These are phyloP conservation scores for Ceratina australensis DNA, from an alignment of 1,140 invertebrate species.

Conservation along the genomic window DNA sequence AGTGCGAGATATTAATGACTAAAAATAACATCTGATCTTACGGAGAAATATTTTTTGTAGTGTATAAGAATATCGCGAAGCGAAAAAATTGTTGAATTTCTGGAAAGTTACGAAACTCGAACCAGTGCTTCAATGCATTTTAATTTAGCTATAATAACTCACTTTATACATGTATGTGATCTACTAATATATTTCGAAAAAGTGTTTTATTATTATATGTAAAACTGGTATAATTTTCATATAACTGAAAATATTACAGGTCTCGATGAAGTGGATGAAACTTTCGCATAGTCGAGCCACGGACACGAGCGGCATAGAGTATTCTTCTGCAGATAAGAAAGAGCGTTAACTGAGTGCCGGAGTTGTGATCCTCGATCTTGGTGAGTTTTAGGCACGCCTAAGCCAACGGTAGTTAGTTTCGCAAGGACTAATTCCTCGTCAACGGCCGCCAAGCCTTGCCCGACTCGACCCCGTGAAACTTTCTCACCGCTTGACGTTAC, in stretches of 20 bases:
- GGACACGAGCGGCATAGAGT: conserved; percentile 2
- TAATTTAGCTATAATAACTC: no score
- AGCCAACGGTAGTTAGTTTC: conserved; percentile 54
- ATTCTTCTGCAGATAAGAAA: conserved; percentile 41
- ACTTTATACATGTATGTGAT: no score
- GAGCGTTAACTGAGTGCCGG: conserved; percentile 50
- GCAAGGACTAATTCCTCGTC: conserved; percentile 58
- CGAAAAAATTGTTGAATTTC: no score
- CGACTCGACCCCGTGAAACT: conserved; percentile 15
- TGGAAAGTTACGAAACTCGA: no score
- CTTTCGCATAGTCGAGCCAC: conserved; percentile 40
- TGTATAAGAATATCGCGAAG: no score
- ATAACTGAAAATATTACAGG: neutral
- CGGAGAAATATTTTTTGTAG: no score
- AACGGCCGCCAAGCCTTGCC: conserved; percentile 6
- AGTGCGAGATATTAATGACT: no score
- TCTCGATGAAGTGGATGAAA: neutral
- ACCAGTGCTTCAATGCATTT: no score
- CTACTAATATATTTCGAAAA: no score
- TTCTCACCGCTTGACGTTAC: conserved; percentile 11
- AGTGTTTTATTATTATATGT: no score
- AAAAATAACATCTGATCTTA: no score
- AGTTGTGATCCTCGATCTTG: conserved; percentile 52
- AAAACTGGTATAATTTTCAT: no score
- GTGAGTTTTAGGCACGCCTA: conserved; percentile 50